Percentiles rank a stretch among this genome's conserved stretches.
phyloP scores from a whole-genome alignment of 2,113 vertebrate species.

The Barnardius zonarius region DNA sequence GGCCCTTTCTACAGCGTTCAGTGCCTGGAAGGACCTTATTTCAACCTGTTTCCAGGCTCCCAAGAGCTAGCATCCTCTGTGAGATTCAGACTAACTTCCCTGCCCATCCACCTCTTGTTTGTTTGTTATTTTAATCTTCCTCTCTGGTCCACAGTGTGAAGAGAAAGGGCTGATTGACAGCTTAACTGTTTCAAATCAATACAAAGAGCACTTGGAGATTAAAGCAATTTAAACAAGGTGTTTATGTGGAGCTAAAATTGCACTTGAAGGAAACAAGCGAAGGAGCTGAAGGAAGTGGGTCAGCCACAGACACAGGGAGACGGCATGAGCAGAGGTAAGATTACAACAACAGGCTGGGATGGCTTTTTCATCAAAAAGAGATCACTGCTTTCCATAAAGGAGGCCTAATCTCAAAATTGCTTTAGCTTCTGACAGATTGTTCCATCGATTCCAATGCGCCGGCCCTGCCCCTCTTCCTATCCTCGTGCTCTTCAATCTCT shows the following conservation, averaged over 20 bases:
- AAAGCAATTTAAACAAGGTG: slow-evolving; percentile 76
- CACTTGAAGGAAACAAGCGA: slow-evolving; percentile 69
- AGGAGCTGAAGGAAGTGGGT: slow-evolving; percentile 73
- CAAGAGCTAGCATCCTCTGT: background rate
- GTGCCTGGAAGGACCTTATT: background rate
- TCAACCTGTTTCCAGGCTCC: background rate
- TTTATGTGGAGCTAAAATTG: slow-evolving; percentile 73
- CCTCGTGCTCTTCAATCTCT: background rate
- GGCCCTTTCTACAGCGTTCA: background rate
- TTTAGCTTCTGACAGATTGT: slow-evolving; percentile 70
- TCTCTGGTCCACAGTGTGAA: slow-evolving; percentile 2
- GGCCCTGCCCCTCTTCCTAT: background rate
- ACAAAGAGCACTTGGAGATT: slow-evolving; percentile 70
- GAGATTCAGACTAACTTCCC: slow-evolving; percentile 45
- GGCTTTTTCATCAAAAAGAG: slow-evolving; percentile 68
- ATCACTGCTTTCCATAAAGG: slow-evolving; percentile 64
- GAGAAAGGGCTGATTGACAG: slow-evolving; percentile 74
- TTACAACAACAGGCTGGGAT: slow-evolving; percentile 55
- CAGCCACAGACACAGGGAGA: slow-evolving; percentile 39
- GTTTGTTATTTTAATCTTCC: slow-evolving; percentile 79
- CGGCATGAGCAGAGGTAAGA: slow-evolving; percentile 43
- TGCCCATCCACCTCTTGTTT: slow-evolving; percentile 46
- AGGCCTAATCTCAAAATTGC: slow-evolving; percentile 67
- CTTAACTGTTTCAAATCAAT: slow-evolving; percentile 74
- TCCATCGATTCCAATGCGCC: slow-evolving; percentile 67